A percentile compares a stretch with the other conserved stretches of the same genome.
phyloP scores from a whole-genome alignment of 2,113 vertebrate species.

The Brienomyrus brachyistius region DNA sequence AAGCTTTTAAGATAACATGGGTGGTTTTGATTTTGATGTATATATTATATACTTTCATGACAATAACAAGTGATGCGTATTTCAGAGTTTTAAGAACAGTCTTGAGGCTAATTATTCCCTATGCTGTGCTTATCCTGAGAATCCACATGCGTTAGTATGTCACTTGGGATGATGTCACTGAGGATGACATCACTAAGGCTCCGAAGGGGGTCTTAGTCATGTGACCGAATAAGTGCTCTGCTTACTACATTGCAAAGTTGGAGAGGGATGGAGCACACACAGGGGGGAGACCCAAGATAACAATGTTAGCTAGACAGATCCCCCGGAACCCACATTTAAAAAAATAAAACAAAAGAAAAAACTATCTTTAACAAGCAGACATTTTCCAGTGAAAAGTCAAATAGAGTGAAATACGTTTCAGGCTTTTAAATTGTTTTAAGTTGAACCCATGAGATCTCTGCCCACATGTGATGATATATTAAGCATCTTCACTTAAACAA shows the following conservation, averaged over 20 bases:
- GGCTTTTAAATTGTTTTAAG: slow-evolving; percentile 67
- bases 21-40: slow-evolving; percentile 16
- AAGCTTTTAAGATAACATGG: slow-evolving; percentile 47
- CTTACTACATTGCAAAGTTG: slow-evolving; percentile 80
- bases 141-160: slow-evolving; percentile 75
- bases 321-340: slow-evolving; percentile 54
- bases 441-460: slow-evolving; percentile 74
- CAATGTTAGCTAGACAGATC: slow-evolving; percentile 69
- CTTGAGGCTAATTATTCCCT: slow-evolving; percentile 30
- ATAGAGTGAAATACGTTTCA: slow-evolving; percentile 64
- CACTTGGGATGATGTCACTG: slow-evolving; percentile 51
- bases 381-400: slow-evolving; percentile 57
- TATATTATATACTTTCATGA: slow-evolving; percentile 36
- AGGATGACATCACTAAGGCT: slow-evolving; percentile 27
- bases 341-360: slow-evolving; percentile 39
- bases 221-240: slow-evolving; percentile 84
- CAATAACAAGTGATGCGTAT: slow-evolving; percentile 31
- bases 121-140: slow-evolving; percentile 32
- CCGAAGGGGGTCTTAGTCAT: slow-evolving; percentile 70
- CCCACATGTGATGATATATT: slow-evolving; percentile 72
- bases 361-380: slow-evolving; percentile 45
- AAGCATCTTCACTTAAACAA: slow-evolving; percentile 61
- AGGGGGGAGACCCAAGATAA: slow-evolving; percentile 69
- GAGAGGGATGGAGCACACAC: slow-evolving; percentile 66
- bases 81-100: slow-evolving; percentile 33